Conservation (phyloP, 1,140 invertebrate genomes). For the Eueides isabella region DNA sequence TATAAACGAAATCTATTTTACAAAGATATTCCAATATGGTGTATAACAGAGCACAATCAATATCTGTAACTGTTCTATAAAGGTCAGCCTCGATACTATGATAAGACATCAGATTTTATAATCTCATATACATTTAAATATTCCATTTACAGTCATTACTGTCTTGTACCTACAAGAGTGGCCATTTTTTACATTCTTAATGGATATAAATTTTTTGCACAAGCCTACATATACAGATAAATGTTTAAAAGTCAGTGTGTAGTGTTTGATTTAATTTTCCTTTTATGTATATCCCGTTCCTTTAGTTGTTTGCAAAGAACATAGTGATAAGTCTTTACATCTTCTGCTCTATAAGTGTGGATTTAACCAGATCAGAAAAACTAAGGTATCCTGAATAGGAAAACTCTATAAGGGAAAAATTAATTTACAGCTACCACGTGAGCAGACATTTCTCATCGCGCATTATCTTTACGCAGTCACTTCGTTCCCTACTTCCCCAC, state of each 20-base stretch:
- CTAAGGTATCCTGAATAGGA: no score
- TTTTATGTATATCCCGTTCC: neutral
- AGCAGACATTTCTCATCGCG: no score
- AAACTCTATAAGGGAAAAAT: no score
- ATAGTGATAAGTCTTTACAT: neutral
- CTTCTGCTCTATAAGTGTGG: no score
- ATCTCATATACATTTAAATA: slow-evolving; percentile 25
- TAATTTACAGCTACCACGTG: no score
- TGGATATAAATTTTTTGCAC: neutral
- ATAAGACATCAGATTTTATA: slow-evolving; percentile 22
- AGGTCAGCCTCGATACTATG: slow-evolving; percentile 30
- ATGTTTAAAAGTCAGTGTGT: neutral
- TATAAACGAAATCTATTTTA: neutral
- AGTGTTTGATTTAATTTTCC: neutral
- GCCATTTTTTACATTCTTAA: slow-evolving; percentile 11
- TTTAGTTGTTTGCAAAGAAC: no score
- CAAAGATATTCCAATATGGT: neutral
- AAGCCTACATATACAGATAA: neutral
- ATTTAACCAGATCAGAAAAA: no score
- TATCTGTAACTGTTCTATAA: slow-evolving; percentile 21
- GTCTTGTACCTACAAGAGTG: neutral
- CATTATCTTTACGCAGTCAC: neutral
- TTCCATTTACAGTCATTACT: slow-evolving; percentile 17
- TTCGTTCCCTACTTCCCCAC: neutral
- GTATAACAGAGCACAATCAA: neutral